Conservation (phyloP, 2,113 vertebrate genomes). For the Pomatorhinus ruficollis region DNA sequence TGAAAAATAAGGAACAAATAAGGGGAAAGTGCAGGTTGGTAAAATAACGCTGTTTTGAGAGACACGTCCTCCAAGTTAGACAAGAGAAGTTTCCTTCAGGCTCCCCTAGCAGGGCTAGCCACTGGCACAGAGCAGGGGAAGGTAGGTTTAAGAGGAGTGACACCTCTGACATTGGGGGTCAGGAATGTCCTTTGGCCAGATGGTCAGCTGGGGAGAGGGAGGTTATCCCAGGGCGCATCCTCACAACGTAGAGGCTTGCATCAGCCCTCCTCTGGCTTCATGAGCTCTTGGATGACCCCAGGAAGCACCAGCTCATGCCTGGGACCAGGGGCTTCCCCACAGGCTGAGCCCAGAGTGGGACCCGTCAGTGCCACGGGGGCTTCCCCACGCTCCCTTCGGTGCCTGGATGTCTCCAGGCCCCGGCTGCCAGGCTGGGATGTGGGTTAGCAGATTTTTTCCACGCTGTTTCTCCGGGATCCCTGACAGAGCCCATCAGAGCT, state of each 20-base stretch:
- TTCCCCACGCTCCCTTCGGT: neutral
- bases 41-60: neutral
- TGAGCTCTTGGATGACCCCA: neutral
- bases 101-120: neutral
- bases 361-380: neutral
- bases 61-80: fast-evolving
- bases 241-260: neutral
- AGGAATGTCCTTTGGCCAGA: neutral
- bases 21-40: neutral
- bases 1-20: neutral
- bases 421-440: conserved; percentile 33
- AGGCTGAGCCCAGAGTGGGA: neutral
- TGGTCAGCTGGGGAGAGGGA: neutral
- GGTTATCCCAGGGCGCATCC: neutral
- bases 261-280: neutral
- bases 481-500: conserved; percentile 77
- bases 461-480: conserved; percentile 61
- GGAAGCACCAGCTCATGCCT: neutral
- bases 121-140: neutral
- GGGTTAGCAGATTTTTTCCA: conserved; percentile 63
- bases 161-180: neutral
- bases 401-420: conserved; percentile 10
- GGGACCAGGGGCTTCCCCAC: neutral
- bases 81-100: neutral
- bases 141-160: neutral